A percentile compares a stretch with the other conserved stretches of the same genome.
Conservation (phyloP, 2,888 invertebrate genomes). For the Deroplatys truncata region DNA sequence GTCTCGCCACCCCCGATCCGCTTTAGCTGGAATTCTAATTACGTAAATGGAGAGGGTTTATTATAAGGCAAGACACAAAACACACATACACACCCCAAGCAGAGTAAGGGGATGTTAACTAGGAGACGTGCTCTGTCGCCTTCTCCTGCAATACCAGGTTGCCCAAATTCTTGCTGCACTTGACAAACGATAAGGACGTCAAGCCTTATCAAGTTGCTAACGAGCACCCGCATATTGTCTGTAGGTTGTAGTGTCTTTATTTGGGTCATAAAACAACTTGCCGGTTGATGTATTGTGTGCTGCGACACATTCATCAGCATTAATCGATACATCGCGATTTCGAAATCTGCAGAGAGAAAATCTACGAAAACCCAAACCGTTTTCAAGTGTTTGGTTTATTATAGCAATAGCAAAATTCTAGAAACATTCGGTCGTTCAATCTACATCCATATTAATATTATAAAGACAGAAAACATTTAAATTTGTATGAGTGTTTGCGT, state of each 20-base stretch:
- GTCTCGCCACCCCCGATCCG: not conserved
- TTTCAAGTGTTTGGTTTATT: too few relatives aligned
- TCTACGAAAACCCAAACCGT: too few relatives aligned
- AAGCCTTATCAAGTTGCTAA: not conserved
- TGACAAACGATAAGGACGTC: not conserved
- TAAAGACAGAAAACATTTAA: too few relatives aligned
- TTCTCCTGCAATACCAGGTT: not conserved
- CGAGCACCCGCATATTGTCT: too few relatives aligned
- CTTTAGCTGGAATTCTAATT: slow-evolving; percentile 28
- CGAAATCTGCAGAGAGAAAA: too few relatives aligned
- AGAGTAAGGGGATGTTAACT: not conserved
- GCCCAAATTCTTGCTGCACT: not conserved
- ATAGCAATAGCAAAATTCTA: too few relatives aligned
- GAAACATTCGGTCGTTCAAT: too few relatives aligned
- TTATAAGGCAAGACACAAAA: slow-evolving; percentile 22
- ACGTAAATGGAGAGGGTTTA: slow-evolving; percentile 29
- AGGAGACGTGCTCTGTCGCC: not conserved
- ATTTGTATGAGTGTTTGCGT: too few relatives aligned
- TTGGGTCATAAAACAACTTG: not conserved
- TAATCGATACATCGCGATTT: too few relatives aligned
- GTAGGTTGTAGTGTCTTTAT: not conserved
- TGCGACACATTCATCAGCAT: too few relatives aligned
- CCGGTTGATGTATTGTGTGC: too few relatives aligned
- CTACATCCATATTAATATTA: too few relatives aligned
- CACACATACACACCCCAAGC: slow-evolving; percentile 3